These are phyloP conservation scores for Gopherus evgoodei DNA, from an alignment of 2,113 vertebrate genomes.

Conservation along the genomic window DNA sequence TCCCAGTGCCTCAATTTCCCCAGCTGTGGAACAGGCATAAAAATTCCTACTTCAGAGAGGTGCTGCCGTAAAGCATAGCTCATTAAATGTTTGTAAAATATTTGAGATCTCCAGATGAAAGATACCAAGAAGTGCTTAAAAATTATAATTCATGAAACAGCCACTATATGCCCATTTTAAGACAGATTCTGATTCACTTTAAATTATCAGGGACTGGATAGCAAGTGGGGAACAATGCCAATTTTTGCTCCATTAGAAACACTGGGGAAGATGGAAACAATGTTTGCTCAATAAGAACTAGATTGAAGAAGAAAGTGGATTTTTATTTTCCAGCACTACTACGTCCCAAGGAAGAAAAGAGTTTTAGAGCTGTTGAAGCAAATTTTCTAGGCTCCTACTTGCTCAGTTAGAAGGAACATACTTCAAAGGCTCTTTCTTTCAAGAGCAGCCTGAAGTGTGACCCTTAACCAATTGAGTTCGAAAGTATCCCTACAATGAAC, in stretches of 20 bases:
- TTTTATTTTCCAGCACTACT: neutral
- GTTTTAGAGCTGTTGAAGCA: neutral
- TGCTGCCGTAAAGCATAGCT: neutral
- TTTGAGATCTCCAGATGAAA: constrained; percentile 4
- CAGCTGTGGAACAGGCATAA: constrained; percentile 20
- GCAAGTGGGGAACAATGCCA: neutral
- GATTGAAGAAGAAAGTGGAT: neutral
- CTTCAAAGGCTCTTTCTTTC: neutral
- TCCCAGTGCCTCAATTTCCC: constrained; percentile 41
- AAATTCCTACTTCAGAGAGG: neutral
- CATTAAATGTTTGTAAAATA: neutral
- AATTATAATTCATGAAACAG: neutral
- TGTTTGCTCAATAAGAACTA: neutral
- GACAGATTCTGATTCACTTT: neutral
- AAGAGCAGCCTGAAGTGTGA: neutral
- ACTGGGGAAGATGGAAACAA: neutral
- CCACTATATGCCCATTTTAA: accelerated
- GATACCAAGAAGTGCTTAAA: neutral
- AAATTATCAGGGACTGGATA: neutral
- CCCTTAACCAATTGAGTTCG: neutral
- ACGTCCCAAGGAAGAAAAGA: neutral
- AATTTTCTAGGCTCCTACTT: neutral
- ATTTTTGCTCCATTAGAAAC: neutral
- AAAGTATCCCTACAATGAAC: neutral
- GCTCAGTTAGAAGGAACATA: neutral